These are phyloP conservation scores for Callosobruchus maculatus DNA, from an alignment of 2,888 invertebrate species.

Conservation along the genomic window DNA sequence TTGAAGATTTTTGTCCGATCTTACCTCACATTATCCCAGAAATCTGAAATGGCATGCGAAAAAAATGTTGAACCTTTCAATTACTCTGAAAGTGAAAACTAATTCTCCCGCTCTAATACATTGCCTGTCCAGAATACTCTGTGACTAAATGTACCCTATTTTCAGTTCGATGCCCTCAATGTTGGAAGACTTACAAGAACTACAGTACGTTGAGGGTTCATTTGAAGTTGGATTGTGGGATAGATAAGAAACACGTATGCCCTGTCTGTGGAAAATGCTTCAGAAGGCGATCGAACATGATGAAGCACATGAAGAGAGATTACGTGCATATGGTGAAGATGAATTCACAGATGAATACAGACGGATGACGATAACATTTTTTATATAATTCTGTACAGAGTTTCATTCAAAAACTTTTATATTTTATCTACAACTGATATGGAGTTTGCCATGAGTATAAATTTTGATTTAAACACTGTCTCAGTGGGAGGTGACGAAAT, in stretches of 20 bases:
- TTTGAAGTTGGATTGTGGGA: conserved; percentile 1
- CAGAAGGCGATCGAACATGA: neutral
- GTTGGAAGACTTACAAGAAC: conserved; percentile 47
- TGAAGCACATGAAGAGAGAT: conserved; percentile 1
- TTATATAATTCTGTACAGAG: too few species aligned
- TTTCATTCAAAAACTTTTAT: too few species aligned
- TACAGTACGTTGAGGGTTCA: conserved; percentile 37
- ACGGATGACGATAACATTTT: neutral
- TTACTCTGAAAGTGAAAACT: too few species aligned
- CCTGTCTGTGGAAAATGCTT: conserved; percentile 15
- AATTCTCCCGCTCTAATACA: too few species aligned
- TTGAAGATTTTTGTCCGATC: too few species aligned
- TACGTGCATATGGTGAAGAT: neutral
- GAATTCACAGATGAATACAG: neutral
- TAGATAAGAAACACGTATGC: conserved; percentile 11
- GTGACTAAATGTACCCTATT: neutral
- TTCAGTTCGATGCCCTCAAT: conserved; percentile 25
- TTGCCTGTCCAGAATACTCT: too few species aligned
- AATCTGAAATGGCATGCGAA: too few species aligned
- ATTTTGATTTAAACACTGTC: neutral
- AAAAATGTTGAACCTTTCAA: too few species aligned
- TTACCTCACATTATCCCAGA: too few species aligned
- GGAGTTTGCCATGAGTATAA: neutral
- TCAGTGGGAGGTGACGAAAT: neutral
- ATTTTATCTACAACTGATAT: too few species aligned